phyloP scores from a whole-genome alignment of 2,797 vertebrate genomes.

The Hippoglossus hippoglossus region DNA sequence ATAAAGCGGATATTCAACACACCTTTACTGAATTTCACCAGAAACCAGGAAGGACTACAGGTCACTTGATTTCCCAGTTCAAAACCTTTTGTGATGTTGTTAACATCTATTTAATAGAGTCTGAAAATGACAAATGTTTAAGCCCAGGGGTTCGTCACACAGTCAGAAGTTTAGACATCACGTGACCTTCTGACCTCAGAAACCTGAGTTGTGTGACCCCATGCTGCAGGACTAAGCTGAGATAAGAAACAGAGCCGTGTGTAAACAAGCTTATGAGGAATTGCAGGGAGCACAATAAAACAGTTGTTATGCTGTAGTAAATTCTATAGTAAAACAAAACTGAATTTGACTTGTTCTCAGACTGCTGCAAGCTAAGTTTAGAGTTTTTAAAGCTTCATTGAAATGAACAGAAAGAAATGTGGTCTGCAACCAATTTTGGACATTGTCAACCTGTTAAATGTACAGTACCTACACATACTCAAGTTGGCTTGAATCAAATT shows the following conservation, averaged over 20 bases:
- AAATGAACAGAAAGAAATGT: conserved; percentile 1
- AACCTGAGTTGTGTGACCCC: conserved; percentile 56
- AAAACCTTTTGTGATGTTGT: conserved; percentile 11
- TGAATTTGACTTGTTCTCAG: conserved; percentile 34
- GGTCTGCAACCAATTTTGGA: too few relatives aligned
- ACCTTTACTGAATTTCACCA: conserved; percentile 4
- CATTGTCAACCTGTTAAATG: not conserved
- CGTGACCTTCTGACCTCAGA: conserved; percentile 58
- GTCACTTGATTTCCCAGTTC: conserved; percentile 19
- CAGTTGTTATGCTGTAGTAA: conserved; percentile 58
- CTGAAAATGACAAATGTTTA: conserved; percentile 33
- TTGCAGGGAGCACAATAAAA: conserved; percentile 60
- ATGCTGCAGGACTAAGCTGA: conserved; percentile 36
- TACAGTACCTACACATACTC: not conserved
- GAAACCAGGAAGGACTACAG: not conserved
- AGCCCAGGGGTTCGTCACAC: conserved; percentile 12
- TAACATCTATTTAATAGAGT: conserved; percentile 14
- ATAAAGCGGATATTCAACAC: not conserved
- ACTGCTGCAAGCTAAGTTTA: conserved; percentile 22
- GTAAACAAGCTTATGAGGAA: conserved; percentile 67
- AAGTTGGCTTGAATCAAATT: not conserved
- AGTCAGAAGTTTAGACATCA: conserved; percentile 45
- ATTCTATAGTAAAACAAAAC: conserved; percentile 46
- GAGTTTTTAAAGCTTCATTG: not conserved
- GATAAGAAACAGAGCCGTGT: conserved; percentile 66